Evolutionary conservation across 2,113 vertebrate genomes (phyloP), one percentile per base, ranked within the genome.

Genomic region (Calonectris borealis): DNA sequence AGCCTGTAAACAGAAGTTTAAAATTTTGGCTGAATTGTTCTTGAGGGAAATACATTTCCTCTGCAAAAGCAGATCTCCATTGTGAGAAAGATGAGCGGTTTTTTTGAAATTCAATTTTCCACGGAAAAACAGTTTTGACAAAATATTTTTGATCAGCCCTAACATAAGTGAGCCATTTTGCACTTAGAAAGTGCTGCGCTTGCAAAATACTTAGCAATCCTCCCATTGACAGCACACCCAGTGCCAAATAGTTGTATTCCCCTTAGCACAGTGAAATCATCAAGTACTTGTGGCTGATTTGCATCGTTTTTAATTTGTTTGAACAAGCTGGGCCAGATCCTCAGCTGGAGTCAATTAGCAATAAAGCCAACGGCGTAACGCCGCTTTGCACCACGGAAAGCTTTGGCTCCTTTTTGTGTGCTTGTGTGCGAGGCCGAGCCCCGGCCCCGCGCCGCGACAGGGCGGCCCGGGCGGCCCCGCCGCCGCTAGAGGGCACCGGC

Each of bases 281-380:
- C 95, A 90, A 94, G 83, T 84, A 87, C 90, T 92, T 77, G 93
- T 4, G 95, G 90, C 90, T 90, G 86, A 94, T 90, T 92, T 94
- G 95, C 92, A 96, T 93, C 93, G 86, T 29, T 79, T 91, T 92
- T 93, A 93, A 94, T 96, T 96, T 94, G 90, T 93, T 90, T 90
- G 95, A 96, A 96, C 90, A 93, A 92, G 86, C 90, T 3, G 95
- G 92, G 86, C 83, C 95, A 90, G 86, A 94, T 93, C 95, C 95
- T 90, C 95, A 72, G 95, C 86, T 87, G 95, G 57, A 80, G 57
- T 32, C 92, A 70, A 90, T 94, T 87, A 92, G 68, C 86, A 61
- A 13, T 9, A 26, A 46, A 54, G 81, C 58, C 88, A 34, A 14
- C 38, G 88, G 73, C 73, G 52, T 22, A 69, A 69, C 18, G 69